Evolutionary conservation across 2,113 vertebrate genomes (phyloP), one percentile per base, ranked within the genome.

Genomic region (Oenanthe melanoleuca): DNA sequence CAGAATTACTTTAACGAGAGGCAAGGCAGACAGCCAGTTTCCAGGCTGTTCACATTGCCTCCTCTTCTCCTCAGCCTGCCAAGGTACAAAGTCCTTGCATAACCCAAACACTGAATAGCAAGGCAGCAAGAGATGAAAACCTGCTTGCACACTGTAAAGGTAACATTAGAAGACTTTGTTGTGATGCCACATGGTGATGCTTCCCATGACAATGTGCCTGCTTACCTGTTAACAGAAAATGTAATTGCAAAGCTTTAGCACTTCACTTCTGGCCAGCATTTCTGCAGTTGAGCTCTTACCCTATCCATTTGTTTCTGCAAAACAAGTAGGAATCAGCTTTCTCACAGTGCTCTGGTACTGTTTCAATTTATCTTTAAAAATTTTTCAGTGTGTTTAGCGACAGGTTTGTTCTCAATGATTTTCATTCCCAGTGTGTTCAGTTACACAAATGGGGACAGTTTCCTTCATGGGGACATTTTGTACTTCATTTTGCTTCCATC

Each of bases 61-160:
- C 60, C 72, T 88, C 92, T 59, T 73, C 89, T 92, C 73, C 86
- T 29, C 50, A 94, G 92, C 50, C 69, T 97, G 95, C 94, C 88
- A 94, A 77, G 72, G 83, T 60, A 93, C 88, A 71, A 94, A 92
- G 94, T 92, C 96, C 95, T 94, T 93, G 95, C 86, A 37, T 94
- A 93, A 96, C 92, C 95, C 19, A 4, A 63, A 80, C 65, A 33
- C 73, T 37, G 65, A 94, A 21, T 72, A 71, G 69, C 80, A 67
- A 74, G 64, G 47, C 19, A 86, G 56, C 60, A 59, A 25, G 79
- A 66, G 79, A 69, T 64, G 38, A 49, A 80, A 88, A 78, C 69
- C 86, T 71, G 31, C 83, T 80, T 67, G 60, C 49, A 25, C 10
- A 2, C 61, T 71, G 34, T 25, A 67, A 89, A 78, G 80, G 42